Percentiles rank a stretch among this genome's conserved stretches.
These are phyloP conservation scores for Chaenogobius annularis DNA, from an alignment of 2,113 vertebrate species.

Conservation along the genomic window DNA sequence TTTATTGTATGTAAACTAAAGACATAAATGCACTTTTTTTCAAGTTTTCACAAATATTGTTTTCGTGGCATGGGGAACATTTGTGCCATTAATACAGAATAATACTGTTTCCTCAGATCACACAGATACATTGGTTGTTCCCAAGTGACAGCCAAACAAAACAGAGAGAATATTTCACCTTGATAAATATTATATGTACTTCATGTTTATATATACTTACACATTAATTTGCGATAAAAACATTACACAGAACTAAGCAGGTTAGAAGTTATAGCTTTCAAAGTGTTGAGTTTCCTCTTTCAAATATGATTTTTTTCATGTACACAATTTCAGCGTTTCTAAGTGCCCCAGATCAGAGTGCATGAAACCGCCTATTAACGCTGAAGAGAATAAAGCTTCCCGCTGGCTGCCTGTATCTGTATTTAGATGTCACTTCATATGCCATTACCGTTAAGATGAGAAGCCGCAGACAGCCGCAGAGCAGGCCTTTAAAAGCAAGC, in stretches of 20 bases:
- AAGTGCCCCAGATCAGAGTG: slow-evolving; percentile 6
- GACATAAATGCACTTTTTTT: neutral
- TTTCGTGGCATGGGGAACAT: neutral
- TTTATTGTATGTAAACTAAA: neutral
- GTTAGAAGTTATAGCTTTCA: neutral
- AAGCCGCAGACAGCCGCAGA: slow-evolving; percentile 19
- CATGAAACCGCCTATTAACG: slow-evolving; percentile 27
- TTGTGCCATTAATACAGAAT: neutral
- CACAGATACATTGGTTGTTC: neutral
- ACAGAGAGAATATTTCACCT: neutral
- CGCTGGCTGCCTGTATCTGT: slow-evolving; percentile 15
- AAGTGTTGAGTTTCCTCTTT: neutral
- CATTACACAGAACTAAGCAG: neutral
- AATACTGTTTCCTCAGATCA: neutral
- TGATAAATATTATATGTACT: neutral
- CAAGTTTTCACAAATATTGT: neutral
- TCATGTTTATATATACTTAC: neutral
- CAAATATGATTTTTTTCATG: neutral
- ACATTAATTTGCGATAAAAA: neutral
- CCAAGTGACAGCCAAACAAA: neutral
- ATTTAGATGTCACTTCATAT: slow-evolving; percentile 42
- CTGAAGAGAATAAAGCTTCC: slow-evolving; percentile 23
- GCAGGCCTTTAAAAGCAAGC: neutral
- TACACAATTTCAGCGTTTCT: neutral
- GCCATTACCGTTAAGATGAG: slow-evolving; percentile 43